Evolutionary conservation across 2,888 invertebrate genomes (phyloP).

Genomic region (Lasioglossum oenotherae): DNA sequence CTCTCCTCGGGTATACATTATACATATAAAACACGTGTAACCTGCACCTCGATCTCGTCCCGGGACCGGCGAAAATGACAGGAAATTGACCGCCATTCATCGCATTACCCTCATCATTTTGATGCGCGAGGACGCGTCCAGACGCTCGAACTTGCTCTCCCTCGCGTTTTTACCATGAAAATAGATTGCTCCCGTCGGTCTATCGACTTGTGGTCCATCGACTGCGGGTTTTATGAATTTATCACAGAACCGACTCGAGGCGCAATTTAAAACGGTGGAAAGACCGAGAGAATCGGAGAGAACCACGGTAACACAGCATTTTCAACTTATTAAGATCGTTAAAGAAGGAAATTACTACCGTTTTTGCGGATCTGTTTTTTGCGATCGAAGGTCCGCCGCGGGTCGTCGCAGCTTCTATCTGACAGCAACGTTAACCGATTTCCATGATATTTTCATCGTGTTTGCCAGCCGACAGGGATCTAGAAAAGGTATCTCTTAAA

Average conservation of each 20-base stretch:
- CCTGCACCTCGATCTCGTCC: neutral
- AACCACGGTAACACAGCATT: neutral
- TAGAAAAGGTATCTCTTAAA: neutral
- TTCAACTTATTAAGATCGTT: neutral
- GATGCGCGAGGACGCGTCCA: neutral
- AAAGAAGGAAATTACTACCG: neutral
- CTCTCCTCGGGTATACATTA: neutral
- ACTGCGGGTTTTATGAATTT: neutral
- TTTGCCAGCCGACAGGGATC: neutral
- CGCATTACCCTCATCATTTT: constrained; percentile 10
- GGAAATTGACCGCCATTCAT: constrained; percentile 11
- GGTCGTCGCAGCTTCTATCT: too few species aligned
- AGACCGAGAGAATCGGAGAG: neutral
- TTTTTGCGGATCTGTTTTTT: neutral
- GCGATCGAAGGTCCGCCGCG: neutral
- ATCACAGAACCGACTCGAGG: neutral
- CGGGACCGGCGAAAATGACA: neutral
- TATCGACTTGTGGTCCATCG: neutral
- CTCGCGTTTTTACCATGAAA: neutral
- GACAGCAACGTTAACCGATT: neutral
- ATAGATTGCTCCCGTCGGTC: neutral
- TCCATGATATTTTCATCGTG: neutral
- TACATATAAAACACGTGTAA: neutral
- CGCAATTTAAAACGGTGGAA: neutral
- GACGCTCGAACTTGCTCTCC: neutral